Evolutionary conservation across 2,888 invertebrate genomes (phyloP), one percentile per base, ranked within the genome.

Genomic region (Tholera decimalis): DNA sequence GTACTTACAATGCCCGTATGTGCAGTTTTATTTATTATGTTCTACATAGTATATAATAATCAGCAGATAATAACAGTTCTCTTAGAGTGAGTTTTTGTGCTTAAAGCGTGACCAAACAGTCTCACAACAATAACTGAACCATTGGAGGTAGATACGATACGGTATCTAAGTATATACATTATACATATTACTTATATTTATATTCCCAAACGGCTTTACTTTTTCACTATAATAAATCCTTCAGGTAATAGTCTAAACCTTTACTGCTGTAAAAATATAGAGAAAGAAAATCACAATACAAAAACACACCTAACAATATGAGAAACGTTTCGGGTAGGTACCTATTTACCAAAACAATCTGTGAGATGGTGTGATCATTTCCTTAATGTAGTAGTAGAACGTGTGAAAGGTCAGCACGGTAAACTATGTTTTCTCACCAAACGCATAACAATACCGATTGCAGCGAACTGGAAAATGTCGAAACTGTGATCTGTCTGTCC

Each of bases 381-480:
- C 79, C 78, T 67, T 78, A 74, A 78, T 77, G 83, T 76, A 77
- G 73, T 76, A 77, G 73, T 82, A 68, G 82, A 83, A 71, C 88
- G 84, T 88, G 90, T 77, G 89, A 91, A 88, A 88, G 86, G 84
- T 85, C 85, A 83, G 57, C 66, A 73, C 63, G 55, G 67, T 62
- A 62, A 73, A 79, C 70, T 66, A 59, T 64, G 46, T 73, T 76
- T 77, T 75, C 73, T 60, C 67, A 64, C 62, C 58, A 57, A 55
- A 62, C 60, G 41, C 72, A 51, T 37, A 41, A 83, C 74, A 78
- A 77, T 70, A 65, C 78, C 59, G 71, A 56, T 78, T 83, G 77
- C 73, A 81, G 68, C 66, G 62, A 80, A 74, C 69, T 75, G 74
- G 79, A 66, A 67, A 80, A 78, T 85, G 71, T 72, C 73, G 76